A percentile compares a stretch with the other conserved stretches of the same genome.
These are phyloP conservation scores for Eupithecia subfuscata DNA, from an alignment of 2,888 invertebrate species.

Conservation along the genomic window DNA sequence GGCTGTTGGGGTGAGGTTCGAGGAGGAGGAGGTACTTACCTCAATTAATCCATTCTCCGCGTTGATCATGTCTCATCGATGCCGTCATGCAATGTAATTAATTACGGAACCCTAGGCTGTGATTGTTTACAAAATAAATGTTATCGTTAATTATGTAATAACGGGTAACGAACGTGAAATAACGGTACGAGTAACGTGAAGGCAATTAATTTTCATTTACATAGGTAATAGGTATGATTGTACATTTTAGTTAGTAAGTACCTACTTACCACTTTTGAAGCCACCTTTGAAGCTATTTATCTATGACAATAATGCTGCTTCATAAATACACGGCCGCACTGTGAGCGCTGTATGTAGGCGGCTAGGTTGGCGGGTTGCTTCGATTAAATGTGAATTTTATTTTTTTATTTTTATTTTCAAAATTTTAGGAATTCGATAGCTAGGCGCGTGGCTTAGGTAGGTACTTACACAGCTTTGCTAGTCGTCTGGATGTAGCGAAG, in stretches of 20 bases:
- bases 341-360: background rate
- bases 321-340: background rate
- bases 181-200: background rate
- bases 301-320: background rate
- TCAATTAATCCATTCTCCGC: too few species aligned
- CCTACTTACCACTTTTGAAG: too few species aligned
- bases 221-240: background rate
- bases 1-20: too few species aligned
- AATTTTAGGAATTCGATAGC: too few species aligned
- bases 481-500: too few species aligned
- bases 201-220: background rate
- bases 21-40: too few species aligned
- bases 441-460: background rate
- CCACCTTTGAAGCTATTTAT: background rate
- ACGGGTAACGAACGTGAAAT: background rate
- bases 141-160: constrained; percentile 7
- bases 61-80: constrained; percentile 3
- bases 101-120: background rate
- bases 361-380: background rate
- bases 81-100: background rate
- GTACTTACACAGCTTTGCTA: too few species aligned
- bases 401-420: too few species aligned
- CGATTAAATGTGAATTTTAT: background rate
- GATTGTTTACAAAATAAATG: constrained; percentile 11
- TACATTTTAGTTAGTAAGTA: background rate